Base-by-base conservation (phyloP, 2,888 invertebrate genomes). In the Pandemis cinnamomeana region DNA sequence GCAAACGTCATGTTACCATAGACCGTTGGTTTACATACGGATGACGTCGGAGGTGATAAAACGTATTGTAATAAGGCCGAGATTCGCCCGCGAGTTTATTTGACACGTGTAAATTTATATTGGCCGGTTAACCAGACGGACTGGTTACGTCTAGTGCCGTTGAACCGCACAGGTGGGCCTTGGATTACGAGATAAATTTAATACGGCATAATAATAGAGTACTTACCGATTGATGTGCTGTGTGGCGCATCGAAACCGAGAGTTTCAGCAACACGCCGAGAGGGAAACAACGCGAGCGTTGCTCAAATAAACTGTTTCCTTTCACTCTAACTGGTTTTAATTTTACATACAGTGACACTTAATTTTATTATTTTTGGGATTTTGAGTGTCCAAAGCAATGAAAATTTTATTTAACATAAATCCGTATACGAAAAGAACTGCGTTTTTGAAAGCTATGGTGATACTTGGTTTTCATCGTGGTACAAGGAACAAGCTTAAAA, bases 81-180 rank as follows among this genome's bases (percentile, higher is more conserved):
- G 81, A 88, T 85, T 91, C 84, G 90, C 82, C 77, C 83, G 84
- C 79, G 81, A 80, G 82, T 80, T 80, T 78, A 81, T 85, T 83
- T 84, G 88, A 87, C 86, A 87, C 83, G 87, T 88, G 89, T 89
- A 89, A 87, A 90, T 86, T 87, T 86, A 87, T 82, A 83, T 85
- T 86, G 87, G 87, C 81, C 81, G 84, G 87, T 89, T 89, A 89
- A 92, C 92, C 89, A 90, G 92, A 89, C 87, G 80, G 83, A 91
- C 92, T 88, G 91, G 92, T 91, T 85, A 84, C 83, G 83, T 83
- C 82, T 90, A 91, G 91, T 89, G 91, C 88, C 92, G 91, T 89
- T 93, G 92, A 93, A 93, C 92, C 88, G 87, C 87, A 87, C 90
- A 89, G 90, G 90, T 89, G 91, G 91, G 89, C 91, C 90, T 91